phyloP scores from a whole-genome alignment of 2,888 invertebrate species.

The Hypercompe scribonia region DNA sequence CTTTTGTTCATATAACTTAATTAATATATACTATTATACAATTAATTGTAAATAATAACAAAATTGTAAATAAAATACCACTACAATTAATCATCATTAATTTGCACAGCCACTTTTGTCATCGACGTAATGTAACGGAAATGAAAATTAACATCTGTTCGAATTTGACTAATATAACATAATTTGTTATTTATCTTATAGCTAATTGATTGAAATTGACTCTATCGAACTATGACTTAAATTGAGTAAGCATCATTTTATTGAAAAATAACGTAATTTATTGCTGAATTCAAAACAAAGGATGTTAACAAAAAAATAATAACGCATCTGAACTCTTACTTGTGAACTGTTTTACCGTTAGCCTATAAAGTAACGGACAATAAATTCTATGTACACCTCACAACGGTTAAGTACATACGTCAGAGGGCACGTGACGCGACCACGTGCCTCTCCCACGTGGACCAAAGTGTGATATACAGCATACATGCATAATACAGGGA shows the following conservation, averaged over 20 bases:
- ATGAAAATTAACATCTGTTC: not conserved
- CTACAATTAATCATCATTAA: no score
- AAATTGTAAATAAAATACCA: no score
- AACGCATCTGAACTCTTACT: not conserved
- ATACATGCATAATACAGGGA: constrained; percentile 4
- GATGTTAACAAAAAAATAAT: not conserved
- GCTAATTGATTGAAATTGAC: not conserved
- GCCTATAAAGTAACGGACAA: constrained; percentile 23
- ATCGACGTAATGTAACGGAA: no score
- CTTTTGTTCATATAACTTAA: no score
- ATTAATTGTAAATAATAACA: no score
- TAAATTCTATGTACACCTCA: constrained; percentile 30
- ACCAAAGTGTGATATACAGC: constrained; percentile 24
- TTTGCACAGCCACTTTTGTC: no score
- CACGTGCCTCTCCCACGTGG: constrained; percentile 48
- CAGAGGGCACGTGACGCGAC: constrained; percentile 34
- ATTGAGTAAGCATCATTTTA: not conserved
- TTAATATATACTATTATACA: no score
- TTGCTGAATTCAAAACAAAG: not conserved
- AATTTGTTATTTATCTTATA: not conserved
- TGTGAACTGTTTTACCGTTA: not conserved
- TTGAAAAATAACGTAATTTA: not conserved
- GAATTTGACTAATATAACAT: not conserved
- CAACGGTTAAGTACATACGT: constrained; percentile 20
- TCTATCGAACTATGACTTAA: not conserved